Conservation (phyloP, 1,140 invertebrate species). For the Pseudachorutes palmiensis region DNA sequence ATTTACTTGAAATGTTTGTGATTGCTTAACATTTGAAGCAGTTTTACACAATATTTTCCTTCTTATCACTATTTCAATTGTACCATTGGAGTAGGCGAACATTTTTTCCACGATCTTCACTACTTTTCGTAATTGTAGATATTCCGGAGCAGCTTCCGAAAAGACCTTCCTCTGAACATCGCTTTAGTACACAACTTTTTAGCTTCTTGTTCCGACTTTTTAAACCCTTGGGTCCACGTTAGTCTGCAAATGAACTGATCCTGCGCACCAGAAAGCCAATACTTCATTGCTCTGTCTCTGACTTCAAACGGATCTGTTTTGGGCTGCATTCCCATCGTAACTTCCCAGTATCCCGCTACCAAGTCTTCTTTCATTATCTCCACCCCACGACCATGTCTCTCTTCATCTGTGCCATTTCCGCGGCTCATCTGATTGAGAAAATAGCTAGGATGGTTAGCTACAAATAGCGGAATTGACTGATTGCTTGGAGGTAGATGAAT, state of each 20-base stretch:
- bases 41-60: too few species aligned
- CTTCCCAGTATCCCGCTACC: neutral
- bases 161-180: too few species aligned
- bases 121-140: too few species aligned
- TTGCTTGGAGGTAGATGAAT: neutral
- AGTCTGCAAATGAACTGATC: neutral
- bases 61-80: too few species aligned
- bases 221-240: neutral
- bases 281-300: neutral
- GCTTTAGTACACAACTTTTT: too few species aligned
- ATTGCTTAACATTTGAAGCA: too few species aligned
- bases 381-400: neutral
- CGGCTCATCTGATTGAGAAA: neutral
- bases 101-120: too few species aligned
- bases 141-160: too few species aligned
- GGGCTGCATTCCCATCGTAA: neutral
- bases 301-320: neutral
- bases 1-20: too few species aligned
- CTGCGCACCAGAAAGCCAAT: neutral
- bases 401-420: neutral
- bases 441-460: neutral
- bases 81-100: too few species aligned
- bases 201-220: neutral
- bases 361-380: neutral
- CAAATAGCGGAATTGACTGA: neutral